Conservation (phyloP, 2,888 invertebrate species). For the Parnassius apollo region DNA sequence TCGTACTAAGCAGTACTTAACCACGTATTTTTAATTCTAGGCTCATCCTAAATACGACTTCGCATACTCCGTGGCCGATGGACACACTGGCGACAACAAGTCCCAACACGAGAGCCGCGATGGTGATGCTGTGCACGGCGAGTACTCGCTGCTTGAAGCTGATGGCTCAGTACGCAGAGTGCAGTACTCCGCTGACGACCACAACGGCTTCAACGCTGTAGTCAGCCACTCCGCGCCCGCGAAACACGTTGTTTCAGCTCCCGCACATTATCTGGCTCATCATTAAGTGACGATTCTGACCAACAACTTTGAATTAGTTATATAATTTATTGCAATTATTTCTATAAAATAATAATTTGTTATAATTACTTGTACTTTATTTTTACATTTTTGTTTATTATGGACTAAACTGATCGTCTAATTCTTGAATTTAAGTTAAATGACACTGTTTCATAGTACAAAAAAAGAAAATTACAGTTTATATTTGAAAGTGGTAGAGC, state of each 20-base stretch:
- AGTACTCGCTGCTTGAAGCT: slow-evolving; percentile 77
- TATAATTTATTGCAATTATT: no score
- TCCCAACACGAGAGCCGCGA: slow-evolving; percentile 71
- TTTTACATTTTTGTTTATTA: no score
- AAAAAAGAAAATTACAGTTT: no score
- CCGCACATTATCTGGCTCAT: slow-evolving; percentile 43
- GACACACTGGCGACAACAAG: slow-evolving; percentile 81
- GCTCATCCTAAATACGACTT: slow-evolving; percentile 74
- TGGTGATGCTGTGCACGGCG: slow-evolving; percentile 30
- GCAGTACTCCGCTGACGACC: slow-evolving; percentile 78
- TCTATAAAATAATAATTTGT: no score
- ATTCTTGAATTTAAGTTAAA: no score
- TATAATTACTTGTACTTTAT: no score
- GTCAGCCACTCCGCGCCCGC: slow-evolving; percentile 64
- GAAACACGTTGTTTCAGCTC: slow-evolving; percentile 44
- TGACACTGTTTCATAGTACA: no score
- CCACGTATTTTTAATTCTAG: slow-evolving; percentile 34
- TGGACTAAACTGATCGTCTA: no score
- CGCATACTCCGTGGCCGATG: slow-evolving; percentile 79
- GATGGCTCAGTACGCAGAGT: slow-evolving; percentile 79
- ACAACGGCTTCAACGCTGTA: slow-evolving; percentile 70
- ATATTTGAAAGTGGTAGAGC: no score
- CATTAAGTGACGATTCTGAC: slow-evolving; percentile 34
- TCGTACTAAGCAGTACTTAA: no score
- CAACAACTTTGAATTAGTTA: no score